phyloP scores from a whole-genome alignment of 1,140 invertebrate species.

The Macrobrachium rosenbergii region DNA sequence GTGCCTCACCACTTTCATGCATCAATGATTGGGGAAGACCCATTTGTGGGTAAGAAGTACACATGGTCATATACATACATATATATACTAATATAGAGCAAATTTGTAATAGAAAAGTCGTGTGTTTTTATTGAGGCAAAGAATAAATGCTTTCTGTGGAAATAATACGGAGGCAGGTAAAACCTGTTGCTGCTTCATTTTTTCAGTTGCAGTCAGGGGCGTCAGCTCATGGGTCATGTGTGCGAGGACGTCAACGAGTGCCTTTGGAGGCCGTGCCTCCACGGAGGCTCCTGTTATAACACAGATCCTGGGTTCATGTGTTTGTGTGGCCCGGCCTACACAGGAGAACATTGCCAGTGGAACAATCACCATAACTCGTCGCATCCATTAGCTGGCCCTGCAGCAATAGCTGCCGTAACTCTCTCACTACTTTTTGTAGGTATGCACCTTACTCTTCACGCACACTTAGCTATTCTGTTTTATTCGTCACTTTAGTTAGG shows the following conservation, averaged over 20 bases:
- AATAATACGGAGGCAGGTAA: background rate
- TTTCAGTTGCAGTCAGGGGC: constrained; percentile 5
- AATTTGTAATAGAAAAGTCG: background rate
- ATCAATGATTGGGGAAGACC: too few relatives aligned
- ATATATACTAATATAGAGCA: background rate
- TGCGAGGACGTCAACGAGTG: constrained; percentile 33
- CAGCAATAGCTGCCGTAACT: constrained; percentile 4
- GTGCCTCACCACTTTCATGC: too few relatives aligned
- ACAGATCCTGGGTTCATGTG: constrained; percentile 15
- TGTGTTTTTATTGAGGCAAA: background rate
- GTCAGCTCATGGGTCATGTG: background rate
- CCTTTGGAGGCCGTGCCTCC: constrained; percentile 25
- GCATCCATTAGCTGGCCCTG: background rate
- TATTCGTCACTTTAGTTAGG: background rate
- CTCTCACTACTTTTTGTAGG: constrained; percentile 25
- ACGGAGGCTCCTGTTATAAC: constrained; percentile 22
- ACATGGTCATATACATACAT: background rate
- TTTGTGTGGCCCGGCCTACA: constrained; percentile 2
- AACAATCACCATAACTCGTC: background rate
- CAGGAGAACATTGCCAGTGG: constrained; percentile 32
- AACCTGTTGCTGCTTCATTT: background rate
- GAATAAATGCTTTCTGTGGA: background rate
- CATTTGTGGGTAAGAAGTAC: background rate
- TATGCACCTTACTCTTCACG: background rate
- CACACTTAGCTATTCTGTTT: background rate